A percentile compares a stretch with the other conserved stretches of the same genome.
Conservation (phyloP, 2,113 vertebrate species). For the Camarhynchus parvulus region DNA sequence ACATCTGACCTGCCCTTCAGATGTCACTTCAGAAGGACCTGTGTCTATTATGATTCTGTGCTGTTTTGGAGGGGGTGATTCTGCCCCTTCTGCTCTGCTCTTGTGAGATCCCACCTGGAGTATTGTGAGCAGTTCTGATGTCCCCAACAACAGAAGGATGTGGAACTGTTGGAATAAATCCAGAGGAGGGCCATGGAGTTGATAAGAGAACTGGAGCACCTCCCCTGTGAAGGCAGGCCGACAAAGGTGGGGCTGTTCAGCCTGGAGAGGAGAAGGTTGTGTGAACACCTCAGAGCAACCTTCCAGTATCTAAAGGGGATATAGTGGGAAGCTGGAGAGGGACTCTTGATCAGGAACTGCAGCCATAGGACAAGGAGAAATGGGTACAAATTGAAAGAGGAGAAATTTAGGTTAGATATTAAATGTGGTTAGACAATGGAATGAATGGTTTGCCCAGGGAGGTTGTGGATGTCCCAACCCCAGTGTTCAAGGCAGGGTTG, state of each 20-base stretch:
- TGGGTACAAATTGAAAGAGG: neutral
- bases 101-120: neutral
- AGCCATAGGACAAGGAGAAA: neutral
- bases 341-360: neutral
- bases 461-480: neutral
- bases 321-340: neutral
- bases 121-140: neutral
- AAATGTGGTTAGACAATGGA: neutral
- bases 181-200: neutral
- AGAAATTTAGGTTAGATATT: neutral
- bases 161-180: neutral
- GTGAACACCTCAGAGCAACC: neutral
- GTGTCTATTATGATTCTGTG: neutral
- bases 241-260: neutral
- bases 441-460: neutral
- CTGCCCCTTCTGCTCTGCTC: neutral
- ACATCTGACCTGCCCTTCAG: neutral
- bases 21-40: neutral
- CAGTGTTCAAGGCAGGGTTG: neutral
- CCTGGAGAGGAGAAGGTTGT: neutral
- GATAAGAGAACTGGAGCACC: neutral
- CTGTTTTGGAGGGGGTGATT: neutral
- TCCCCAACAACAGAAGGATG: neutral
- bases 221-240: neutral
- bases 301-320: neutral